phyloP scores from a whole-genome alignment of 2,113 vertebrate species.

The Forbesichthys agassizii region DNA sequence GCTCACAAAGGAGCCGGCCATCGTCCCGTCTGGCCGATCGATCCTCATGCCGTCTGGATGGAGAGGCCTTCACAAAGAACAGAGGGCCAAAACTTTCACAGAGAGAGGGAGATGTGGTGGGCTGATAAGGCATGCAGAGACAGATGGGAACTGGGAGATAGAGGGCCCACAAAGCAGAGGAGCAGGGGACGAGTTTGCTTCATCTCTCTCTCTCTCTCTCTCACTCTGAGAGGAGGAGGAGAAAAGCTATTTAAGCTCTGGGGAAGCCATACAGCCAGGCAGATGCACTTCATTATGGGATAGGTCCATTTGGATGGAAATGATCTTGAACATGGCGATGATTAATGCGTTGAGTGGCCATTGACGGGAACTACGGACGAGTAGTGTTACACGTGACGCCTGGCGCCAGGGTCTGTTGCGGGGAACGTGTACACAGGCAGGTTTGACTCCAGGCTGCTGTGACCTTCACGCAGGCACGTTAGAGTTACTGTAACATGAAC shows the following conservation, averaged over 20 bases:
- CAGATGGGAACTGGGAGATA: conserved; percentile 62
- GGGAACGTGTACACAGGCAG: conserved; percentile 48
- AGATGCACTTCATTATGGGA: conserved; percentile 26
- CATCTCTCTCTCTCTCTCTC: conserved; percentile 1
- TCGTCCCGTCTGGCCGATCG: conserved; percentile 70
- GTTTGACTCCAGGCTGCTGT: conserved; percentile 62
- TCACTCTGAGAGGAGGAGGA: neutral
- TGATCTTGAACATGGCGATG: conserved; percentile 49
- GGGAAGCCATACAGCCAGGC: conserved; percentile 32
- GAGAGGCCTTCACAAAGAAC: conserved; percentile 65
- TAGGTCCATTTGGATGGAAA: conserved; percentile 26
- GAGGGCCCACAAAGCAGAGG: conserved; percentile 27
- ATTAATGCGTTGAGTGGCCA: conserved; percentile 22
- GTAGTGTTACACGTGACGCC: conserved; percentile 41
- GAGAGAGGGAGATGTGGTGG: conserved; percentile 53
- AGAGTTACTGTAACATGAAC: conserved; percentile 76
- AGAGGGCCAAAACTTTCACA: conserved; percentile 51
- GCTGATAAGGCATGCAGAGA: conserved; percentile 61
- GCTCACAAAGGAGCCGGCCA: conserved; percentile 71
- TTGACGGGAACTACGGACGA: conserved; percentile 45
- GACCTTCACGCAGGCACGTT: conserved; percentile 83
- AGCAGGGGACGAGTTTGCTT: conserved; percentile 39
- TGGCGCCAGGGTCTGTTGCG: conserved; percentile 34
- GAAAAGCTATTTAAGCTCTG: neutral
- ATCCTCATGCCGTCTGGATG: conserved; percentile 66